Conservation (phyloP, 2,888 invertebrate species). For the Apamea anceps region DNA sequence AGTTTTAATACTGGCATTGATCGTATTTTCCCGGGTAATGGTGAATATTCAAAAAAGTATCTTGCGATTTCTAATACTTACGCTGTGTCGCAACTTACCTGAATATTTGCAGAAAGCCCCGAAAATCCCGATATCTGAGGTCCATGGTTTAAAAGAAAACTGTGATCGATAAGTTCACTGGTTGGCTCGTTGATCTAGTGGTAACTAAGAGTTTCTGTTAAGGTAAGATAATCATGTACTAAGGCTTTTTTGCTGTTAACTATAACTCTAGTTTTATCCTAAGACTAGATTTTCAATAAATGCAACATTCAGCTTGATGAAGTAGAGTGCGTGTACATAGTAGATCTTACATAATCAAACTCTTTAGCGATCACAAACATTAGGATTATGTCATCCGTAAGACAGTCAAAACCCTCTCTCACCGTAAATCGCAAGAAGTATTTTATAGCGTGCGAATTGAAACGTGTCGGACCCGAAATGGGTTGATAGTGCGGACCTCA, state of each 20-base stretch:
- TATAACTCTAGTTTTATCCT: constrained; percentile 10
- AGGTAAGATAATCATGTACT: constrained; percentile 36
- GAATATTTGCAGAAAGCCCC: constrained; percentile 40
- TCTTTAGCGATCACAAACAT: constrained; percentile 23
- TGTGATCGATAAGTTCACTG: background rate
- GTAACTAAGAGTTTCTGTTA: constrained; percentile 18
- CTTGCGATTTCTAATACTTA: constrained; percentile 20
- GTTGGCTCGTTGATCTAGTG: constrained; percentile 35
- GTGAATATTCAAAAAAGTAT: constrained; percentile 2
- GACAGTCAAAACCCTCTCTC: constrained; percentile 13
- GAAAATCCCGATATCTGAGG: constrained; percentile 11
- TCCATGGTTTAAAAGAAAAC: background rate
- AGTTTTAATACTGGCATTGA: constrained; percentile 27
- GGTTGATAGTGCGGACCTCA: constrained; percentile 55
- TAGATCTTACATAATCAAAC: background rate
- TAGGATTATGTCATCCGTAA: constrained; percentile 18
- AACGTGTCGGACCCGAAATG: constrained; percentile 62
- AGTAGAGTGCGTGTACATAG: constrained; percentile 15
- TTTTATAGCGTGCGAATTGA: constrained; percentile 60
- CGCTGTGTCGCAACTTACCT: constrained; percentile 3
- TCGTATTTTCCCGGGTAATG: constrained; percentile 3
- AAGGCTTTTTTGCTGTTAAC: constrained; percentile 30
- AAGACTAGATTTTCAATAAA: constrained; percentile 25
- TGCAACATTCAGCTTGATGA: constrained; percentile 8
- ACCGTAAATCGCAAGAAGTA: constrained; percentile 50